phyloP scores from a whole-genome alignment of 2,113 vertebrate genomes.

The Natator depressus region DNA sequence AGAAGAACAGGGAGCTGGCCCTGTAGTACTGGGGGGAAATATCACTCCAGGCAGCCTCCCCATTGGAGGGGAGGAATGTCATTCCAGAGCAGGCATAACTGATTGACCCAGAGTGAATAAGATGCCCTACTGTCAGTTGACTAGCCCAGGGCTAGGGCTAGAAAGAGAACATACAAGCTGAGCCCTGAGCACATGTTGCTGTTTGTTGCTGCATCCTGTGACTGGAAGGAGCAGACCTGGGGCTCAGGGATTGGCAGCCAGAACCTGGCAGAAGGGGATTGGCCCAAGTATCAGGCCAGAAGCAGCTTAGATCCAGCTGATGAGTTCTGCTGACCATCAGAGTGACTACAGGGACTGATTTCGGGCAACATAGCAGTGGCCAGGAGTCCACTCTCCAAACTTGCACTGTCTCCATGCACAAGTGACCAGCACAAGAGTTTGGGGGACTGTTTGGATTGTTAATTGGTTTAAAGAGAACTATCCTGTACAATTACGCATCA shows the following conservation, averaged over 20 bases:
- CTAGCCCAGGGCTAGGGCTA: background rate
- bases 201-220: background rate
- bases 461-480: background rate
- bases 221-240: background rate
- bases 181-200: background rate
- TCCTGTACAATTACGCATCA: background rate
- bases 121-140: background rate
- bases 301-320: fast-evolving
- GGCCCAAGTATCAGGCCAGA: fast-evolving
- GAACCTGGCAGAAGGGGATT: fast-evolving
- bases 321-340: background rate
- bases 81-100: background rate
- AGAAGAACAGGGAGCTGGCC: background rate
- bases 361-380: background rate
- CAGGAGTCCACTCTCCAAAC: fast-evolving
- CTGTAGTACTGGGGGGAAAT: background rate
- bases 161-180: background rate
- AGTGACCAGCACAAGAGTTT: fast-evolving
- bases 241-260: background rate
- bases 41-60: background rate
- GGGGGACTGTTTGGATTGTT: background rate
- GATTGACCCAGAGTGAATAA: background rate
- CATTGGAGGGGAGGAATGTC: background rate
- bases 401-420: background rate
- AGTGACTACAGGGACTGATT: fast-evolving